Base-by-base conservation (phyloP, 2,113 vertebrate species). In the Archilochus colubris region DNA sequence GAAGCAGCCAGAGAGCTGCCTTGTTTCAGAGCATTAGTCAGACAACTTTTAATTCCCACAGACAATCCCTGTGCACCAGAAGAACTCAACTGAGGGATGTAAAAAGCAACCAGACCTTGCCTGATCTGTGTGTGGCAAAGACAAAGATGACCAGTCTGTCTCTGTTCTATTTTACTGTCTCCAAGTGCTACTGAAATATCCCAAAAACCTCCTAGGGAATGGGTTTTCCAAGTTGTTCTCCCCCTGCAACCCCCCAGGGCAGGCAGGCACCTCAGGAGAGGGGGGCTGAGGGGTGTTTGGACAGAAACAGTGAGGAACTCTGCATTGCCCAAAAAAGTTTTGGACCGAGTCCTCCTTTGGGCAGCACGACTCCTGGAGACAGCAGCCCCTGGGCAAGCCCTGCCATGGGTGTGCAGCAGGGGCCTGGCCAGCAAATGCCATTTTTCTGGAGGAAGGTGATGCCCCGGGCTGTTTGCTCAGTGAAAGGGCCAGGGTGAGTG, bases 401-500 rank as follows among this genome's bases (percentile, higher is more conserved):
- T 22, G 4, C 23, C 0, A 0, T 40, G 61, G 67, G 53, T 10
- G 0, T 77, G 89, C 89, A 63, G 43, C 72, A 63, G 91, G 73
- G 63, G 79, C 70, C 81, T 82, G 62, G 54, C 84, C 92, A 89
- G 68, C 75, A 89, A 78, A 78, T 86, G 82, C 91, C 79, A 78
- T 93, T 95, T 88, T 95, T 95, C 93, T 81, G 58, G 30, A 88
- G 85, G 73, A 86, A 62, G 91, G 86, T 50, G 0, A 61, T 91
- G 86, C 91, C 73, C 44, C 0, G 0, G 88, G 94, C 89, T 94
- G 69, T 94, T 96, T 94, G 80, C 53, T 95, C 94, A 95, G 95
- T 95, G 94, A 97, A 96, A 96, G 95, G 94, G 89, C 91, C 85
- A 90, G 81, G 91, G 87, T 94, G 90, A 93, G 61, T 90, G 88